Evolutionary conservation across 2,888 invertebrate genomes (phyloP).

Genomic region (Pocota personata): DNA sequence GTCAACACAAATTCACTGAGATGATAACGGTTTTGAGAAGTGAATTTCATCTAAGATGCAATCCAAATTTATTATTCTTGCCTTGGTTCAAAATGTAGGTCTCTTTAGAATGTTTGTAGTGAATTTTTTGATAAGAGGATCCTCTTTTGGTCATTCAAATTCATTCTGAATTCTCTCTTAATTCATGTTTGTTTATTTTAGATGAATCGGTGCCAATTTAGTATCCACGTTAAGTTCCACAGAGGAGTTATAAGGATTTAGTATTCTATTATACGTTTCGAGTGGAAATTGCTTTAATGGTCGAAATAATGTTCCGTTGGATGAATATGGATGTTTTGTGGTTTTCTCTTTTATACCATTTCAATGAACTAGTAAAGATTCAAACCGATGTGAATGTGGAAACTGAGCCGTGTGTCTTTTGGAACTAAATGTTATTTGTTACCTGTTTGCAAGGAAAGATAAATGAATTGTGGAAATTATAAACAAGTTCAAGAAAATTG

Average conservation of each 20-base stretch:
- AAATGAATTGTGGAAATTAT: background rate
- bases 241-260: background rate
- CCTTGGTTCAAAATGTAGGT: too few species aligned
- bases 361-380: background rate
- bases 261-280: background rate
- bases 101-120: background rate
- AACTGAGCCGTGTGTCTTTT: background rate
- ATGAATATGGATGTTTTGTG: background rate
- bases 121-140: too few species aligned
- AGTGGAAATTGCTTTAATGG: background rate
- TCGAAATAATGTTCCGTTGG: too few species aligned
- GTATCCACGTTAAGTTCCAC: background rate
- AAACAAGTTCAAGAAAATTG: background rate
- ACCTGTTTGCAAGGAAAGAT: background rate
- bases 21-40: too few species aligned
- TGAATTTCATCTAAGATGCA: background rate
- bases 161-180: background rate
- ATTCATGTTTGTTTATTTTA: background rate
- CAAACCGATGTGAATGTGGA: background rate
- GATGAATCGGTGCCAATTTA: background rate
- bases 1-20: background rate
- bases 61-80: too few species aligned
- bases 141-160: too few species aligned
- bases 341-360: background rate
- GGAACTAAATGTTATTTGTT: background rate